Percentiles rank a stretch among this genome's conserved stretches.
Evolutionary conservation across 2,113 vertebrate genomes (phyloP).

Genomic region (Holacanthus passer): DNA sequence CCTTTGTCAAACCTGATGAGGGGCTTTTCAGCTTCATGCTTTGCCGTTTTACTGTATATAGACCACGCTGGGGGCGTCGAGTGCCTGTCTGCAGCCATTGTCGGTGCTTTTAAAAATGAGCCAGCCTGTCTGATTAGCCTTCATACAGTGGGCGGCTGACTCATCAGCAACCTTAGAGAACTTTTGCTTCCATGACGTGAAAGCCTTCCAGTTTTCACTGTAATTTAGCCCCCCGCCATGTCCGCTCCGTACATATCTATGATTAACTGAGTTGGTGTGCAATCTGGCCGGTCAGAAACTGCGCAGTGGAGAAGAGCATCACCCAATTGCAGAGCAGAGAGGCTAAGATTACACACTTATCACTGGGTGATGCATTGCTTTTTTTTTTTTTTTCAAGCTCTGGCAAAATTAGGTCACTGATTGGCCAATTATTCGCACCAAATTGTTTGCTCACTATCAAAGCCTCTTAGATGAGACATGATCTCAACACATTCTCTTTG

Average conservation of each 20-base stretch:
- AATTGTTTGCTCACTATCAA: background rate
- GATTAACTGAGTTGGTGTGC: constrained; percentile 44
- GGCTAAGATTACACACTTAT: background rate
- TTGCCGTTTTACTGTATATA: background rate
- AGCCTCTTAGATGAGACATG: background rate
- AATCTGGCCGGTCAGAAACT: constrained; percentile 22
- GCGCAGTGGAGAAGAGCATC: background rate
- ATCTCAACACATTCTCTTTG: background rate
- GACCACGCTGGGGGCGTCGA: background rate
- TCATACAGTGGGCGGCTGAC: constrained; percentile 27
- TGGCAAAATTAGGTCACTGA: background rate
- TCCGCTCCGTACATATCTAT: constrained; percentile 30
- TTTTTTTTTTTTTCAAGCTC: background rate
- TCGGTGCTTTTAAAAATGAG: constrained; percentile 25
- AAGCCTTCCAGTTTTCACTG: constrained; percentile 46
- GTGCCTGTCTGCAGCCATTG: background rate
- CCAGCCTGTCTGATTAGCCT: constrained; percentile 22
- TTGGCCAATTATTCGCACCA: background rate
- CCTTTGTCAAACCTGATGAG: constrained; percentile 11
- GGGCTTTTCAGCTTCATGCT: background rate
- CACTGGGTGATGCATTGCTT: constrained; percentile 8
- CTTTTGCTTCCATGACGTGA: constrained; percentile 34
- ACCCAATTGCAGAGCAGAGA: constrained; percentile 20
- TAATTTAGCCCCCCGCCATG: constrained; percentile 24
- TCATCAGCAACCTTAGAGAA: constrained; percentile 37